Evolutionary conservation across 1,140 invertebrate species (phyloP), one percentile per base, ranked within the genome.

Genomic region (Vanessa tameamea): DNA sequence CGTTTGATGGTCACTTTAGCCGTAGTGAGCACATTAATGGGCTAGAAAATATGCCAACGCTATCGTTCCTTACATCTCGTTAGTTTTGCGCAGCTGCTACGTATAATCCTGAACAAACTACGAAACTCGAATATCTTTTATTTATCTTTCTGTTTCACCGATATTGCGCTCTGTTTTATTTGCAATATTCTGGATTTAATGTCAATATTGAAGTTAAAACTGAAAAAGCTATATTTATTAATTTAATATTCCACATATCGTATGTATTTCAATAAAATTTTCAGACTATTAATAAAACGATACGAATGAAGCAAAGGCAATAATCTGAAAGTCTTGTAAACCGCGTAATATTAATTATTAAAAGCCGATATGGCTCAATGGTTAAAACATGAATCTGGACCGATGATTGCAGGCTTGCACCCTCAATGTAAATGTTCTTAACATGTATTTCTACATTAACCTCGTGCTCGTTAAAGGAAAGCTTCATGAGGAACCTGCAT

Each of bases 61-160:
- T 59, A 59, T 59, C 23, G 55, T 12, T 59, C 23, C 55, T 59
- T 59, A 59, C 55, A 59, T 59, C 20, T 59, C 55, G 55, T 59
- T 59, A 59, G 20, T 26, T 59, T 26, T 12, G 55, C 55, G 8
- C 55, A 59, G 55, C 55, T 59, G 55, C 55, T 23, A 59, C 20
- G 55, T 59, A 59, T 59, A 59, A 59, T 59, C 20, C 55, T 23
- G 55, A 59, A 59, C 51, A 59, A 59, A 59, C 23, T 59, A 59
- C 23, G 20, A 59, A 59, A 20, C 55, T 59, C 55, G 55, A 59
- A 26, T 59, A 59, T 26, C 51, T 53, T 53, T 59, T 59, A 59
- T 59, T 59, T 59, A 26, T 53, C 12, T 59, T 59, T 31, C 20
- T 26, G 23, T 59, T 59, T 59, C n/a, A 59, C 55, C 23, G 55